Conservation (phyloP, 2,888 invertebrate species). For the Melinaea menophilus region DNA sequence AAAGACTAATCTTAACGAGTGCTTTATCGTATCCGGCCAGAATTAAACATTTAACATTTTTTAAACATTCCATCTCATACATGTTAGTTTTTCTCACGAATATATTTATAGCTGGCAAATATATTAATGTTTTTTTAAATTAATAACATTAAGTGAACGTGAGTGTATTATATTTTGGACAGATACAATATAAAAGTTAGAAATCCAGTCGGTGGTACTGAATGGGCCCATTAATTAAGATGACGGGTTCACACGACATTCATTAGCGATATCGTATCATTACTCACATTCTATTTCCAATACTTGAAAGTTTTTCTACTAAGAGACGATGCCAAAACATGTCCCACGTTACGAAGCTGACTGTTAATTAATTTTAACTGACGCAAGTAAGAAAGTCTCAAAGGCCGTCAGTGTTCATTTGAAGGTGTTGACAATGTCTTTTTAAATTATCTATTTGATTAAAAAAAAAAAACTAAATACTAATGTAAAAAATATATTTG, state of each 20-base stretch:
- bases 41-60: constrained; percentile 38
- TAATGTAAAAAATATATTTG: background rate
- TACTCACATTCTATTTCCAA: constrained; percentile 72
- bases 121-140: constrained; percentile 21
- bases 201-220: constrained; percentile 38
- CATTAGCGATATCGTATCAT: constrained; percentile 61
- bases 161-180: constrained; percentile 40
- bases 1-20: constrained; percentile 63
- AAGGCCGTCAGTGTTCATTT: constrained; percentile 28
- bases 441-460: background rate
- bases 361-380: constrained; percentile 68
- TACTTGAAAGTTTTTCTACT: constrained; percentile 63
- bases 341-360: constrained; percentile 46
- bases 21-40: constrained; percentile 66
- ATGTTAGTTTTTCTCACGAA: constrained; percentile 63
- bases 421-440: constrained; percentile 13
- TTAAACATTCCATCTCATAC: constrained; percentile 45
- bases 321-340: constrained; percentile 59
- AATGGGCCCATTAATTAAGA: constrained; percentile 64
- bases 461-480: constrained; percentile 7
- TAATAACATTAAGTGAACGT: constrained; percentile 40
- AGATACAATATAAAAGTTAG: constrained; percentile 14
- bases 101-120: constrained; percentile 27
- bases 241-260: constrained; percentile 70
- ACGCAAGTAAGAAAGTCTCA: constrained; percentile 54